Evolutionary conservation across 2,113 vertebrate species (phyloP).

Genomic region (Lota lota): DNA sequence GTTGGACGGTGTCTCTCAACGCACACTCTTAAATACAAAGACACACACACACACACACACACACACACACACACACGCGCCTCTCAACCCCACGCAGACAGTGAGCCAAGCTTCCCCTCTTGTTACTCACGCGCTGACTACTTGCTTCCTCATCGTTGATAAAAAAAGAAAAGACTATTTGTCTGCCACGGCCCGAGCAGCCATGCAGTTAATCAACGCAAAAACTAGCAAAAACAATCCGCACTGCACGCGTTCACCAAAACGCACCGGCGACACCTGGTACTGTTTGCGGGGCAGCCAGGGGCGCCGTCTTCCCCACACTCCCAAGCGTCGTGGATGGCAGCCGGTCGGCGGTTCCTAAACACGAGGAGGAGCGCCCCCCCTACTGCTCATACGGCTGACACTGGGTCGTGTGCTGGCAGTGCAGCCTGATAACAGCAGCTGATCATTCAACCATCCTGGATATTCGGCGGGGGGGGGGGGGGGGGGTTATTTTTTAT

Average conservation of each 20-base stretch:
- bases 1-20: neutral
- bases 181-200: constrained; percentile 60
- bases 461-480: neutral
- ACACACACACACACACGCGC: constrained; percentile 17
- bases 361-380: too few species aligned
- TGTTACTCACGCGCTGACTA: constrained; percentile 45
- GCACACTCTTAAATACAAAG: neutral
- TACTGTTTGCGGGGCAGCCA: constrained; percentile 55
- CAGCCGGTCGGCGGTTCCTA: too few species aligned
- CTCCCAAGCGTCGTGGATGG: constrained; percentile 8
- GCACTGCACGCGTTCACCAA: constrained; percentile 68
- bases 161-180: constrained; percentile 69
- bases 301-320: constrained; percentile 45
- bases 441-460: constrained; percentile 27
- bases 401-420: too few species aligned
- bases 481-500: too few species aligned
- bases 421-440: too few species aligned
- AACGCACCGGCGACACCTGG: constrained; percentile 67
- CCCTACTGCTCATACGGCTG: neutral
- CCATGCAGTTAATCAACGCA: constrained; percentile 69
- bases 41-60: neutral
- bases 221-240: too few species aligned
- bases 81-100: constrained; percentile 12
- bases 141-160: constrained; percentile 59
- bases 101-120: constrained; percentile 14